Evolutionary conservation across 2,113 vertebrate species (phyloP).

Genomic region (Nasalis larvatus): DNA sequence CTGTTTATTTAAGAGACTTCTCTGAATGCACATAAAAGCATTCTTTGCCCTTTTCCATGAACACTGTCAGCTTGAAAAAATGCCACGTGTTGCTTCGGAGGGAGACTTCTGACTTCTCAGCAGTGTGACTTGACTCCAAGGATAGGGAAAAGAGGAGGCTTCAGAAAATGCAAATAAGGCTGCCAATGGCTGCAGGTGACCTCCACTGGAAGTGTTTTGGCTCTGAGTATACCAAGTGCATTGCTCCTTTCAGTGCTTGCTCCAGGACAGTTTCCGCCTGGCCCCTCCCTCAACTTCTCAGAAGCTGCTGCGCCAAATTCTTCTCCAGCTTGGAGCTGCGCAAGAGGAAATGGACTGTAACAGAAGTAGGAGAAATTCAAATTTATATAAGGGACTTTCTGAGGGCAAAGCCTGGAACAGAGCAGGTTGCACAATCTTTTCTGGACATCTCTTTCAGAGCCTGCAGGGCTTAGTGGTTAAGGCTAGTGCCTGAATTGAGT

Average conservation of each 20-base stretch:
- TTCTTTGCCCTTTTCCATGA: not conserved
- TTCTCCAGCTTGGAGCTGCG: not conserved
- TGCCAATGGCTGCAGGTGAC: not conserved
- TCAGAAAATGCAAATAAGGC: not conserved
- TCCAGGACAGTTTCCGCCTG: accelerated
- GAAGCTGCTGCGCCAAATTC: not conserved
- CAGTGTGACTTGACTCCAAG: not conserved
- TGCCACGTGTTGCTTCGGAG: not conserved
- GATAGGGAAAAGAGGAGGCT: not conserved
- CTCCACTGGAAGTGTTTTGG: not conserved
- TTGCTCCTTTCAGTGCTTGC: not conserved
- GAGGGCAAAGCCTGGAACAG: not conserved
- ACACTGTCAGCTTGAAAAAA: not conserved
- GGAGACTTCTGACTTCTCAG: not conserved
- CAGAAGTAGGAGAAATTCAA: not conserved
- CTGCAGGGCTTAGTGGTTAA: not conserved
- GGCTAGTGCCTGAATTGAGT: not conserved
- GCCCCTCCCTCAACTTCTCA: not conserved
- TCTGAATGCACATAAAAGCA: not conserved
- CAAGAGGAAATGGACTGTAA: slow-evolving; percentile 37
- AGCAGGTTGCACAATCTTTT: not conserved
- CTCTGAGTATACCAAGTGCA: accelerated
- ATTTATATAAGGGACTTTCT: slow-evolving; percentile 44
- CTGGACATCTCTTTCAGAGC: not conserved
- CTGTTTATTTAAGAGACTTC: not conserved